Conservation (phyloP, 1,140 invertebrate species). For the Drosophila littoralis region DNA sequence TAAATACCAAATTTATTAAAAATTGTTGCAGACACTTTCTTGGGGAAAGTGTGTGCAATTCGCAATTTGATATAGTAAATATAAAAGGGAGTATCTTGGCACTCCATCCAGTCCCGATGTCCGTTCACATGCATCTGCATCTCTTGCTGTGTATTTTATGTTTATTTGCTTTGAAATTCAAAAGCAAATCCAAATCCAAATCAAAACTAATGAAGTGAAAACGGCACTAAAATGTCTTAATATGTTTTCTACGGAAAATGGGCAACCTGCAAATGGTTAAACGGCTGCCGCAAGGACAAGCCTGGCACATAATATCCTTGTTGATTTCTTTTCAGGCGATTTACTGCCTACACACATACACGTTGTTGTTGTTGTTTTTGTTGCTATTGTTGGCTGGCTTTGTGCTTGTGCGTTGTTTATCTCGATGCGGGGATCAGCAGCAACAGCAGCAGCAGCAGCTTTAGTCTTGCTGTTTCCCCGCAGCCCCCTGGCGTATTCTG, state of each 20-base stretch:
- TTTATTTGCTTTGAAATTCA: slow-evolving; percentile 6
- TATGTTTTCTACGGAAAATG: slow-evolving; percentile 49
- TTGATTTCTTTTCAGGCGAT: slow-evolving; percentile 82
- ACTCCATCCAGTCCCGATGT: not conserved
- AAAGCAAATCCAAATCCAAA: slow-evolving; percentile 47
- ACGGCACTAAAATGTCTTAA: slow-evolving; percentile 83
- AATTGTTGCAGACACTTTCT: too few relatives aligned
- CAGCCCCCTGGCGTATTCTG: slow-evolving; percentile 33
- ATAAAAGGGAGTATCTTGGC: too few relatives aligned
- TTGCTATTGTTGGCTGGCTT: slow-evolving; percentile 40
- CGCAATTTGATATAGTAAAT: not conserved
- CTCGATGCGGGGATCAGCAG: slow-evolving; percentile 58
- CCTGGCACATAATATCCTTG: slow-evolving; percentile 76
- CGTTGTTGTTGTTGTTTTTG: slow-evolving; percentile 22
- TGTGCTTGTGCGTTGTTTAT: slow-evolving; percentile 77
- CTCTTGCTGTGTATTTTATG: not conserved
- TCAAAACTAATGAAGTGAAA: slow-evolving; percentile 84
- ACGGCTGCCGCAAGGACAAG: slow-evolving; percentile 31
- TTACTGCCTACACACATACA: slow-evolving; percentile 71
- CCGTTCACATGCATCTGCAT: not conserved
- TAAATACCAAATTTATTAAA: too few relatives aligned
- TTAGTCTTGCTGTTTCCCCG: slow-evolving; percentile 5
- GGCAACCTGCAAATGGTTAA: slow-evolving; percentile 67
- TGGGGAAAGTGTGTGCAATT: too few relatives aligned
- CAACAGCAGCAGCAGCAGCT: slow-evolving; percentile 29